Conservation (phyloP, 2,888 invertebrate species). For the Sesamia inferens region DNA sequence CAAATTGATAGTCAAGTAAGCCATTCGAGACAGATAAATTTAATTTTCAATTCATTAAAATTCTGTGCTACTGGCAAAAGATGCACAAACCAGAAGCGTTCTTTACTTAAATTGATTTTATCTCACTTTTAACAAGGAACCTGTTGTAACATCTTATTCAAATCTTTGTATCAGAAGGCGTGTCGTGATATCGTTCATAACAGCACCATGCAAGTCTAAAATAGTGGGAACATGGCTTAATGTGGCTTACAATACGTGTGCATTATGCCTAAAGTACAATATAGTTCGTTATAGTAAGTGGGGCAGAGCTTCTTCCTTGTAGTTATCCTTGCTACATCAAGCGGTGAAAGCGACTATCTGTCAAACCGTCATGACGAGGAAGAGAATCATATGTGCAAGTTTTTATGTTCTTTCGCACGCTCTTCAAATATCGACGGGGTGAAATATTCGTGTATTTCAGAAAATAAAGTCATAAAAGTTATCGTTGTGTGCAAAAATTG, state of each 20-base stretch:
- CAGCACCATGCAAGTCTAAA: constrained; percentile 44
- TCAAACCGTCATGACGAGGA: constrained; percentile 82
- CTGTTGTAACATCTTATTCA: constrained; percentile 57
- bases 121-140: constrained; percentile 60
- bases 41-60: constrained; percentile 32
- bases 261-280: constrained; percentile 67
- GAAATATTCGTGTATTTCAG: constrained; percentile 5
- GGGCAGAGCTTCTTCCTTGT: constrained; percentile 78
- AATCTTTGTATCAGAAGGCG: constrained; percentile 58
- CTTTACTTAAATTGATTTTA: constrained; percentile 42
- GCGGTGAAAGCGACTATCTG: constrained; percentile 83
- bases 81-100: constrained; percentile 52
- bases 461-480: neutral
- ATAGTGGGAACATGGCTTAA: constrained; percentile 28
- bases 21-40: constrained; percentile 17
- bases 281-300: constrained; percentile 75
- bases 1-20: neutral
- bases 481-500: constrained; percentile 13
- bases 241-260: constrained; percentile 49
- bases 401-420: constrained; percentile 75
- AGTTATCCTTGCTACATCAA: constrained; percentile 79
- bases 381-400: constrained; percentile 74
- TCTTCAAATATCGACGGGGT: constrained; percentile 66
- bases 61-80: constrained; percentile 26
- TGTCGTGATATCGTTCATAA: constrained; percentile 69